Evolutionary conservation across 1,140 invertebrate genomes (phyloP), one percentile per base, ranked within the genome.

Genomic region (Pseudobourletiella spinata): DNA sequence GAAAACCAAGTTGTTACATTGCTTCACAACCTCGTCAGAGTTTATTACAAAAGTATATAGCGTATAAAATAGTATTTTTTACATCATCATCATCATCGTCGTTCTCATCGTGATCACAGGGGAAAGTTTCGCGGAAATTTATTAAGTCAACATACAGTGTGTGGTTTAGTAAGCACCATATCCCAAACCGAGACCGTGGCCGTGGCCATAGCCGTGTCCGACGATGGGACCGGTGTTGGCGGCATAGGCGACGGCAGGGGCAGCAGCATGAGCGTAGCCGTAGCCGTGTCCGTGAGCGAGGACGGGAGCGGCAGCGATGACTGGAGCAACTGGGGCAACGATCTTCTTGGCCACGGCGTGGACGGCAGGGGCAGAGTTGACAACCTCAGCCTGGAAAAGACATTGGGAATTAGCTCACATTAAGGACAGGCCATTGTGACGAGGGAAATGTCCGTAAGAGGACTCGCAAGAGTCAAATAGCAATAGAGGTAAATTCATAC

Each of bases 261-360:
- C 8, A 8, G 8, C n/a, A 39, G 32, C 32, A 39, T 48, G n/a
- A 18, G 3, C 26, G 18, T 24, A 29, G 15, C 29, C 62, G 46
- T 64, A 42, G 15, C 57, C 63, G 35, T 60, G 42, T 18, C n/a
- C 28, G 51, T 6, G 6, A 32, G 52, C 59, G 48, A 26, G 11
- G 29, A 59, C 51, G 25, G 51, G 43, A 42, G 26, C 56, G 26
- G 32, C 48, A 18, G 29, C 56, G 16, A 57, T 57, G 18, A 26
- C 55, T 15, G 46, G 51, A 20, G 63, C 63, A 16, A 26, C 55
- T 15, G 46, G 51, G 11, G 32, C 32, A 39, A 60, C 63, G 14
- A 55, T 43, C 50, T 64, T 64, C 51, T 59, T 56, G n/a, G n/a
- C n/a, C 8, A 64, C 63, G 42, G 63, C 63, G 25, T 64, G 63